Conservation (phyloP, 2,113 vertebrate genomes). For the Strigops habroptila region DNA sequence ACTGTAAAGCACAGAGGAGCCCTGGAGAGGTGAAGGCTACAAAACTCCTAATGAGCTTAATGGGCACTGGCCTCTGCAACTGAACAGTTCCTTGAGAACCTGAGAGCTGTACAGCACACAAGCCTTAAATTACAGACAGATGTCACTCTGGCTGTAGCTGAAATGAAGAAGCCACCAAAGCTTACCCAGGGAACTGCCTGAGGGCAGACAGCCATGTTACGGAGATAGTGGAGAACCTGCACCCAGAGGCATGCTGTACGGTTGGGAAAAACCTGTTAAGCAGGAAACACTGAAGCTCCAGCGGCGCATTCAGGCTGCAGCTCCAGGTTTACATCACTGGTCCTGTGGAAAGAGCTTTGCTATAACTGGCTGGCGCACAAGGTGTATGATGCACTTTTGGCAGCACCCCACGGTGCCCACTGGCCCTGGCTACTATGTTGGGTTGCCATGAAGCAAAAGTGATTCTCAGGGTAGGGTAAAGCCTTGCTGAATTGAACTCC, state of each 20-base stretch:
- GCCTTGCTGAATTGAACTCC: background rate
- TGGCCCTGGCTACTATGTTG: fast-evolving
- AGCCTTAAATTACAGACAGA: background rate
- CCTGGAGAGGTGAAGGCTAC: background rate
- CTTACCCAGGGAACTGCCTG: background rate
- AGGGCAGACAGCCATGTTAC: background rate
- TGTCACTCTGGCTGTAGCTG: background rate
- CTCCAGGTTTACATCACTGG: background rate
- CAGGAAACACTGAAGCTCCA: background rate
- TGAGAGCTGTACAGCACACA: background rate
- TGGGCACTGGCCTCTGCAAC: background rate
- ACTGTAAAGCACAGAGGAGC: background rate
- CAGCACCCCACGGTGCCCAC: background rate
- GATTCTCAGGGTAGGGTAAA: background rate
- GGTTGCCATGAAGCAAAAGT: background rate
- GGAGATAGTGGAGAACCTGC: background rate
- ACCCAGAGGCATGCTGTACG: background rate
- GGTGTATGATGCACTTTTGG: background rate
- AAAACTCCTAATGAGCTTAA: background rate
- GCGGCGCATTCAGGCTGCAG: background rate
- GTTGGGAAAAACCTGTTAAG: background rate
- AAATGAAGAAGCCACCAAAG: background rate
- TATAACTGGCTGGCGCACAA: fast-evolving
- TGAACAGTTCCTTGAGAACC: background rate
- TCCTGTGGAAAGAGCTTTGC: background rate